These are phyloP conservation scores for Brachionus angularis DNA, from an alignment of 1,140 invertebrate species.

Conservation along the genomic window DNA sequence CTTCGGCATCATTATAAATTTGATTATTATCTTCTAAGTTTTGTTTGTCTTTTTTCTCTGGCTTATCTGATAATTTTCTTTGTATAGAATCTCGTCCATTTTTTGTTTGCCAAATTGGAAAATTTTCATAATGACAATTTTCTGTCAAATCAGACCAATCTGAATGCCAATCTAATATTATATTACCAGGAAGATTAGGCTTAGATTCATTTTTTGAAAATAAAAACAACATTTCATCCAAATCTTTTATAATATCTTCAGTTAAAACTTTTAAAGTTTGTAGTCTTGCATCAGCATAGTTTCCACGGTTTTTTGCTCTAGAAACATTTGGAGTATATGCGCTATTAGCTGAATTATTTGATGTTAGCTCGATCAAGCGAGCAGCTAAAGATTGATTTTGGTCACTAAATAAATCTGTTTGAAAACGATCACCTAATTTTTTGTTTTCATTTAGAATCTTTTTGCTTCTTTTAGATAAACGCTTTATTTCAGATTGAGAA, in stretches of 20 bases:
- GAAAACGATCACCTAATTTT: slow-evolving; percentile 14
- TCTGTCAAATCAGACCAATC: slow-evolving; percentile 43
- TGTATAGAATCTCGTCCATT: background rate
- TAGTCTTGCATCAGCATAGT: slow-evolving; percentile 12
- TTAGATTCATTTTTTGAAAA: background rate
- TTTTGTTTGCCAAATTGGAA: slow-evolving; percentile 38
- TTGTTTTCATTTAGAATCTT: slow-evolving; percentile 10
- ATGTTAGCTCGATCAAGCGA: slow-evolving; percentile 6
- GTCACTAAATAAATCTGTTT: slow-evolving; percentile 8
- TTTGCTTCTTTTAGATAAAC: background rate
- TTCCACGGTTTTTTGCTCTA: background rate
- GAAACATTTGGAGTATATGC: background rate
- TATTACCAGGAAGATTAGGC: background rate
- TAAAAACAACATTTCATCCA: background rate
- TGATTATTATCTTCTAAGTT: background rate
- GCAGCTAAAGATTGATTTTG: background rate
- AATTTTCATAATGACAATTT: background rate
- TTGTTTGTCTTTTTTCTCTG: slow-evolving; percentile 15
- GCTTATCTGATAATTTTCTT: background rate
- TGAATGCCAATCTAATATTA: slow-evolving; percentile 31
- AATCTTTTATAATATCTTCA: slow-evolving; percentile 25
- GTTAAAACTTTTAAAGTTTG: slow-evolving; percentile 33
- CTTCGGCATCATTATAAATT: too few relatives aligned
- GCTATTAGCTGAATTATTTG: background rate
- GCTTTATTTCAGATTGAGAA: background rate